A percentile compares a stretch with the other conserved stretches of the same genome.
phyloP scores from a whole-genome alignment of 2,113 vertebrate genomes.

The Hippotragus niger region DNA sequence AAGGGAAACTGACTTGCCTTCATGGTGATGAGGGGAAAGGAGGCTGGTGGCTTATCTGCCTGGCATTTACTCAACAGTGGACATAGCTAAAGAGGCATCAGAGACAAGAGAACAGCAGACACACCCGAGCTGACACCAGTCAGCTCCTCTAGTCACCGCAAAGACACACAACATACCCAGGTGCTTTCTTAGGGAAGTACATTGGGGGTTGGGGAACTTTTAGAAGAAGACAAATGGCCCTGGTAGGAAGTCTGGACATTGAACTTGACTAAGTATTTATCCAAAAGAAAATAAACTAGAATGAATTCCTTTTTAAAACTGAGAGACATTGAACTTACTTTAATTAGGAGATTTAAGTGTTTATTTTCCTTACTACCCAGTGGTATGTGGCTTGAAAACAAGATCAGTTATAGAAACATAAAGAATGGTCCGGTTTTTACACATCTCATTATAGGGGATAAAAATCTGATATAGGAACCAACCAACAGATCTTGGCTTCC shows the following conservation, averaged over 20 bases:
- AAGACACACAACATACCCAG: not conserved
- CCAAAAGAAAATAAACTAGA: slow-evolving; percentile 7
- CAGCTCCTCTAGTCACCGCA: not conserved
- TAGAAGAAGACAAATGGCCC: not conserved
- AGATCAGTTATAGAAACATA: not conserved
- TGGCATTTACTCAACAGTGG: not conserved
- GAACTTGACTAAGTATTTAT: not conserved
- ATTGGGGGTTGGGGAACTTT: not conserved
- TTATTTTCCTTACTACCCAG: not conserved
- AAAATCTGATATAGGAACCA: not conserved
- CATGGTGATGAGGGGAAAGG: not conserved
- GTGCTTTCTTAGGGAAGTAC: not conserved
- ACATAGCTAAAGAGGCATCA: not conserved
- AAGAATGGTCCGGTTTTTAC: not conserved
- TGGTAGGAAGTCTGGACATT: not conserved
- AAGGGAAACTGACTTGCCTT: not conserved
- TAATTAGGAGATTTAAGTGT: not conserved
- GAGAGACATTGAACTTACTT: not conserved
- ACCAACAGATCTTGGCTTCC: not conserved
- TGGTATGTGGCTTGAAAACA: not conserved
- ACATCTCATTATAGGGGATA: not conserved
- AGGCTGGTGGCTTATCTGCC: not conserved
- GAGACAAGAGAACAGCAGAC: not conserved
- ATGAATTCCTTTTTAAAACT: not conserved
- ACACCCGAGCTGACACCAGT: not conserved